Evolutionary conservation across 2,888 invertebrate species (phyloP), one percentile per base, ranked within the genome.

Genomic region (Bunonema sp.): DNA sequence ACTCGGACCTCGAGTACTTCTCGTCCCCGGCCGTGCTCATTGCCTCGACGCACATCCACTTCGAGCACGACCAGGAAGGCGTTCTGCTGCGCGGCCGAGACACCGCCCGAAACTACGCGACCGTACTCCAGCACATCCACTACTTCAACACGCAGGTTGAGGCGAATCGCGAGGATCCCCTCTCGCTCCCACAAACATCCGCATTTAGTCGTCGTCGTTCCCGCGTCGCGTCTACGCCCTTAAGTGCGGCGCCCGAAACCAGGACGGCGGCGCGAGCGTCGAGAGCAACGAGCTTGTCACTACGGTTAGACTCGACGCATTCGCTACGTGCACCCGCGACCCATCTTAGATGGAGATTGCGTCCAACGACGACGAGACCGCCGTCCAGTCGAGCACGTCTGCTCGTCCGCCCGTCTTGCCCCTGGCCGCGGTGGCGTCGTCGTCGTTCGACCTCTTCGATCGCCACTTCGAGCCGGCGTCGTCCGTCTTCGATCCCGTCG

Each of bases 91-190:
- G 57, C 67, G 73, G 73, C 46, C 69, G 67, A 34, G 73, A 73
- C 49, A 68, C 59, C 18, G 64, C 70, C 24, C 54, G 61, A 39
- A 68, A 69, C 50, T 74, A 72, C 43, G 56, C 63, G 50, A 61
- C 62, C 38, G 55, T 65, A 32, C 61, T 74, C 45, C 12, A 20
- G 7, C 23, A 42, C 50, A 67, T 74, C 41, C 68, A 69, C 57
- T 97, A 93, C 75, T 85, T 84, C 69, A 91, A 93, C 75, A 82
- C 82, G 64, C n/a, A n/a, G n/a, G n/a, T n/a, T n/a, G n/a, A n/a
- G n/a, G n/a, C n/a, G n/a, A n/a, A n/a, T n/a, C n/a, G n/a, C n/a
- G 28, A 26, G 12, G 12, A 10, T 10, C 28, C 28, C 28, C 28
- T 26, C 7, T 12, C 12, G 28, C 7, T 26, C 12, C 8, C 8